Evolutionary conservation across 1,140 invertebrate species (phyloP), one percentile per base, ranked within the genome.

Genomic region (Drusus annulatus): DNA sequence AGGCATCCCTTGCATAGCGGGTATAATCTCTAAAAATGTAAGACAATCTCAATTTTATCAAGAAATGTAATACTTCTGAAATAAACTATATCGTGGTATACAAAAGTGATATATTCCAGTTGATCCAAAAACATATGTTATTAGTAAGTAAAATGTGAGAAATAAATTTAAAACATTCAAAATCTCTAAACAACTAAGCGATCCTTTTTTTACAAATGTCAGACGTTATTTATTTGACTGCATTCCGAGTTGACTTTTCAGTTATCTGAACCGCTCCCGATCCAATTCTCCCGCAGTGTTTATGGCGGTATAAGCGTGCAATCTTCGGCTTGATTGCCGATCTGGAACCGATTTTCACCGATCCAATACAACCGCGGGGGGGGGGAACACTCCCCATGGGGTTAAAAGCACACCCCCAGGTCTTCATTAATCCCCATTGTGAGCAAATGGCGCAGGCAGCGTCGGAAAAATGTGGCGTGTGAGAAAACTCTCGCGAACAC

Each of bases 391-490:
- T 7, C 71, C 31, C 15, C 3, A 45, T 50, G 5, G 45, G 51
- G 51, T 25, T 19, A 31, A 17, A 17, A 58, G 17, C 54, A 58
- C 71, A 56, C 71, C 54, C 52, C 52, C 25, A 31, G 54, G 54
- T 75, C 71, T 75, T 75, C 71, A 75, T 75, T 75, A 58, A 75
- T 36, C 51, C 52, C 58, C 52, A 75, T 75, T 75, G 68, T 52
- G 17, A 54, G 56, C 17, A 60, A 60, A 17, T 13, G 56, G 56
- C 17, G 56, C 17, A 13, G 19, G 23, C 56, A 19, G 56, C 56
- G 56, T 19, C 23, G 56, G 56, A 23, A 60, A 17, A 60, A 17
- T 60, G 36, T 45, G 36, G 36, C 36, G 56, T 60, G 17, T 17
- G 16, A 19, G 56, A 60, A 60, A 60, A 60, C 17, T 21, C 36